Percentiles rank a stretch among this genome's conserved stretches.
phyloP scores from a whole-genome alignment of 2,113 vertebrate genomes.

The Thalassarche chlororhynchos region DNA sequence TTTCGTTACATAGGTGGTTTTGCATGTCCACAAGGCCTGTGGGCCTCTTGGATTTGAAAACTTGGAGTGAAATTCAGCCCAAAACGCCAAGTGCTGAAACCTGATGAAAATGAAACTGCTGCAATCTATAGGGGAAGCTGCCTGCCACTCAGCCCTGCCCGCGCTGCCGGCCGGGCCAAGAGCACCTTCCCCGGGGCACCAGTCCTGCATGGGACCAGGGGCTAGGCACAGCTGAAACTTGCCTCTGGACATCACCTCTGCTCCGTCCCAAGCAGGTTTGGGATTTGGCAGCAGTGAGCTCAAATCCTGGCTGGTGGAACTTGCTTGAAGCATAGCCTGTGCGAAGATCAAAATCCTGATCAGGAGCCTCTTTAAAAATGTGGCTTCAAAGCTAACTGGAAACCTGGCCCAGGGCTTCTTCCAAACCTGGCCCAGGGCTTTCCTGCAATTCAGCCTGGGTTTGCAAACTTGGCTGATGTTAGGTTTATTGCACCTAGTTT shows the following conservation, averaged over 20 bases:
- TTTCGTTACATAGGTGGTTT: constrained; percentile 61
- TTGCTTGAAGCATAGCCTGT: background rate
- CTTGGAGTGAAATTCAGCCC: constrained; percentile 16
- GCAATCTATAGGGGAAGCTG: background rate
- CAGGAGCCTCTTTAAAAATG: constrained; percentile 29
- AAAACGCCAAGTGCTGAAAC: constrained; percentile 40
- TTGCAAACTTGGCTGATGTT: constrained; percentile 32
- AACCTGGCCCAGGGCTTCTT: constrained; percentile 54
- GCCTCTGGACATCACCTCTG: background rate
- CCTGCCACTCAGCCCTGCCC: background rate
- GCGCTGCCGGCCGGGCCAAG: background rate
- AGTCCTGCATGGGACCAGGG: rapidly evolving
- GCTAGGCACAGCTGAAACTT: background rate
- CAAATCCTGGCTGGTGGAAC: constrained; percentile 10
- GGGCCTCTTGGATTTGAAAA: constrained; percentile 47
- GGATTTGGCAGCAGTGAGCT: background rate
- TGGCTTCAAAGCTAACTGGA: constrained; percentile 56
- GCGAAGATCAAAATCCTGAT: constrained; percentile 40
- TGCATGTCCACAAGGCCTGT: constrained; percentile 49
- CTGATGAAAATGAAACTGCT: background rate
- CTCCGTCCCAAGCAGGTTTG: background rate
- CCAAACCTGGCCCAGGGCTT: background rate
- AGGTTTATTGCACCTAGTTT: constrained; percentile 64
- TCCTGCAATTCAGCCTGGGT: constrained; percentile 26
- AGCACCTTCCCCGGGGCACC: background rate